These are phyloP conservation scores for Diachasma alloeum DNA, from an alignment of 1,140 invertebrate genomes.

Conservation along the genomic window DNA sequence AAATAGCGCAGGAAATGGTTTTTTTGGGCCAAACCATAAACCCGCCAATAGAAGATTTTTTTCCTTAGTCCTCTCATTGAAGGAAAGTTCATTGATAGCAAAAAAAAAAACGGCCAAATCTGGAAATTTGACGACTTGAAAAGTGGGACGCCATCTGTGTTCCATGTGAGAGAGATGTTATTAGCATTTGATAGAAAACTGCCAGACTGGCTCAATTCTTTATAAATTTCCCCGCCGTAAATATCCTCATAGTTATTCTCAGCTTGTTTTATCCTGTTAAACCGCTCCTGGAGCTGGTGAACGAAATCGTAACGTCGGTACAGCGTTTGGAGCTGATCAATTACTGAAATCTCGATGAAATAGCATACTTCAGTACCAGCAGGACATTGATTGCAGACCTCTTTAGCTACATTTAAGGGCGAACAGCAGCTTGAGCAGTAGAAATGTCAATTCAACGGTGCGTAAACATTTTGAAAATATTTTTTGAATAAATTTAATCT, in stretches of 20 bases:
- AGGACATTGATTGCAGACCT: too few relatives aligned
- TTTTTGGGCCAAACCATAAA: slow-evolving; percentile 27
- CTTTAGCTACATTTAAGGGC: neutral
- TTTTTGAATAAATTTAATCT: slow-evolving; percentile 9
- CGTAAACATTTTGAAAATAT: slow-evolving; percentile 7
- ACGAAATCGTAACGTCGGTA: too few relatives aligned
- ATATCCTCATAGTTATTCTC: slow-evolving; percentile 16
- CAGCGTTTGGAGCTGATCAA: too few relatives aligned
- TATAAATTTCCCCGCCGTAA: neutral
- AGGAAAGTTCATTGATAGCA: slow-evolving; percentile 20
- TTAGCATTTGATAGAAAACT: neutral
- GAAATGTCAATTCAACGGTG: neutral
- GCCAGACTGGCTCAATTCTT: neutral
- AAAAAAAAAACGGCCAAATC: slow-evolving; percentile 25
- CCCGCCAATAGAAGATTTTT: slow-evolving; percentile 20
- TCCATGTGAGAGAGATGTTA: slow-evolving; percentile 15
- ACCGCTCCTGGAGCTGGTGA: too few relatives aligned
- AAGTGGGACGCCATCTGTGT: too few relatives aligned
- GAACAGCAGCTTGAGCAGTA: slow-evolving; percentile 14
- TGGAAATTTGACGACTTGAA: slow-evolving; percentile 19
- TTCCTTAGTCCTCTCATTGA: neutral
- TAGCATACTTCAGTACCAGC: too few relatives aligned
- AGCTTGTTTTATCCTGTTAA: too few relatives aligned
- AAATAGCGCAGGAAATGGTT: neutral
- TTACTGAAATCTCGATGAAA: too few relatives aligned